These are phyloP conservation scores for Drymonia ruficornis DNA, from an alignment of 2,888 invertebrate genomes.

Conservation along the genomic window DNA sequence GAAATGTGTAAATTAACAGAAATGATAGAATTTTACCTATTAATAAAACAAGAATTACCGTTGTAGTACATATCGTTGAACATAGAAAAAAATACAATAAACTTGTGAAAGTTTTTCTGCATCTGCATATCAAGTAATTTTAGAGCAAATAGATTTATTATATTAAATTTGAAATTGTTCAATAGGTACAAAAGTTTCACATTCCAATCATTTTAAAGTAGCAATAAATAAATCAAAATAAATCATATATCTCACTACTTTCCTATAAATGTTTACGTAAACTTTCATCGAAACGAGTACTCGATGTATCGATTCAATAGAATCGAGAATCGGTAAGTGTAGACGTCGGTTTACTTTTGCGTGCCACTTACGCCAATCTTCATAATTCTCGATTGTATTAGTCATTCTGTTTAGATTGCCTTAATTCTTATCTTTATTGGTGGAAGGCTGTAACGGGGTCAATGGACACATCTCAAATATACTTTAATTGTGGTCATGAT, in stretches of 20 bases:
- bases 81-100: no score
- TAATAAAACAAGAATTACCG: no score
- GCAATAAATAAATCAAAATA: background rate
- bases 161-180: background rate
- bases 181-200: background rate
- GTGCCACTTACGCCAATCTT: conserved; percentile 70
- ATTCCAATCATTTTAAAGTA: background rate
- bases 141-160: no score
- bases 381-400: conserved; percentile 56
- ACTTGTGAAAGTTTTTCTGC: no score
- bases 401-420: conserved; percentile 55
- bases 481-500: background rate
- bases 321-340: conserved; percentile 14
- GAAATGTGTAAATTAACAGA: no score
- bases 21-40: no score
- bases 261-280: background rate
- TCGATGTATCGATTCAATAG: conserved; percentile 18
- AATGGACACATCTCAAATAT: background rate
- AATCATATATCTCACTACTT: background rate
- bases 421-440: conserved; percentile 65
- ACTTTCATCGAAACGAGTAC: conserved; percentile 5
- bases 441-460: conserved; percentile 47
- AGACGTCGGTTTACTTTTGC: conserved; percentile 30
- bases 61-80: no score
- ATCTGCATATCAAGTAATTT: no score